These are phyloP conservation scores for Noctua janthe DNA, from an alignment of 2,888 invertebrate species.

Conservation along the genomic window DNA sequence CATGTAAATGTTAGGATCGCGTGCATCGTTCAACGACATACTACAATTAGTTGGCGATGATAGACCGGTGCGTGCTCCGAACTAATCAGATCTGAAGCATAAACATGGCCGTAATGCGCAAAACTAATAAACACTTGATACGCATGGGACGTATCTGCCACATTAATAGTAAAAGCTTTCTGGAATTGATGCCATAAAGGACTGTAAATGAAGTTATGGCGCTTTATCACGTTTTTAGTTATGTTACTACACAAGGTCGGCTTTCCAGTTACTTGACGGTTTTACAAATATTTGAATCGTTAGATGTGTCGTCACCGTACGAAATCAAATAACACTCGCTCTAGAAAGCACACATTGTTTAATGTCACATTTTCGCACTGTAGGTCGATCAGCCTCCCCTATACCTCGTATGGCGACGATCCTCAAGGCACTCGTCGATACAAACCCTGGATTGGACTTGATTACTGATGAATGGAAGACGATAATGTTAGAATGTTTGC, in stretches of 20 bases:
- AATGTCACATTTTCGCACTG: not conserved
- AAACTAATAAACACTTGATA: slow-evolving; percentile 66
- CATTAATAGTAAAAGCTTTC: slow-evolving; percentile 50
- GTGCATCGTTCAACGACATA: slow-evolving; percentile 68
- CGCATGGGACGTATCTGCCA: slow-evolving; percentile 36
- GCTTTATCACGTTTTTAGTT: slow-evolving; percentile 20
- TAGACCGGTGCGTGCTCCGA: slow-evolving; percentile 74
- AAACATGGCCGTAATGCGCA: slow-evolving; percentile 51
- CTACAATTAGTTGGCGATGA: slow-evolving; percentile 71
- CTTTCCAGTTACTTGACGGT: slow-evolving; percentile 17
- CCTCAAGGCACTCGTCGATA: not conserved
- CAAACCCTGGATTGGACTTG: not conserved
- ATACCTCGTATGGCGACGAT: not conserved
- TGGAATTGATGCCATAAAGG: slow-evolving; percentile 37
- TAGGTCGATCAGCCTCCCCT: not conserved
- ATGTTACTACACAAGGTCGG: slow-evolving; percentile 20
- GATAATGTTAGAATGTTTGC: not conserved
- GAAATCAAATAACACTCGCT: not conserved
- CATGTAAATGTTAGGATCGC: slow-evolving; percentile 76
- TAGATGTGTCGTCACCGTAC: not conserved
- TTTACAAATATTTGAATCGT: slow-evolving; percentile 4
- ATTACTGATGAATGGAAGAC: not conserved
- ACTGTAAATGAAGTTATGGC: slow-evolving; percentile 19
- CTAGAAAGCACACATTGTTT: not conserved
- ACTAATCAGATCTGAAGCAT: slow-evolving; percentile 65